Percentiles rank a stretch among this genome's conserved stretches.
phyloP scores from a whole-genome alignment of 2,797 vertebrate species.

The Trematomus bernacchii region DNA sequence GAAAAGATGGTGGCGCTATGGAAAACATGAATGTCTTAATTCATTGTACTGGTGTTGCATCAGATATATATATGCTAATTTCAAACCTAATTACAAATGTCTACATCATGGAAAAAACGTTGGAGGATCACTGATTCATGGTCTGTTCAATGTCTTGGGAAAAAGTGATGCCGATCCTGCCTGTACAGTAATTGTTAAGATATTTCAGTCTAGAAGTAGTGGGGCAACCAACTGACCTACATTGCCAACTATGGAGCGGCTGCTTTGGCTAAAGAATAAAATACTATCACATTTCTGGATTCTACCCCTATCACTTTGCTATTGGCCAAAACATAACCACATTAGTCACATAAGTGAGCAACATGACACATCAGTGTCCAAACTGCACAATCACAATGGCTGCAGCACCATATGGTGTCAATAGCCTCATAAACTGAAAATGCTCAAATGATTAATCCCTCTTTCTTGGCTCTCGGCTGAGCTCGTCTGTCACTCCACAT shows the following conservation, averaged over 20 bases:
- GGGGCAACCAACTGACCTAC: background rate
- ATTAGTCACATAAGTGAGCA: background rate
- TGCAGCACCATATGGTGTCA: conserved; percentile 16
- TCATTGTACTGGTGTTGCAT: background rate
- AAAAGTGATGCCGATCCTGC: no score
- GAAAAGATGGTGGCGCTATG: background rate
- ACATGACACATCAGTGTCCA: background rate
- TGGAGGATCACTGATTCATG: no score
- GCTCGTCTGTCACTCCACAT: conserved; percentile 25
- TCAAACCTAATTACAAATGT: background rate
- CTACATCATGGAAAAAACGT: background rate
- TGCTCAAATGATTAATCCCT: conserved; percentile 4
- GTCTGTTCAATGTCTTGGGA: no score
- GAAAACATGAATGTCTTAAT: background rate
- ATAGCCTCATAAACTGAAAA: conserved; percentile 3
- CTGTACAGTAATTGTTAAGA: no score
- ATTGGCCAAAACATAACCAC: background rate
- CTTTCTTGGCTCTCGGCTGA: conserved; percentile 18
- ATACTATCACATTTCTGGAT: background rate
- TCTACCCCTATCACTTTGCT: background rate
- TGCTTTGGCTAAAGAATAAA: background rate
- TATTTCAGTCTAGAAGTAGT: no score
- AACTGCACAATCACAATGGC: conserved; percentile 14
- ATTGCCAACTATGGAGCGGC: background rate
- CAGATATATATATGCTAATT: background rate